Base-by-base conservation (phyloP, 2,113 vertebrate species). In the Misgurnus anguillicaudatus region DNA sequence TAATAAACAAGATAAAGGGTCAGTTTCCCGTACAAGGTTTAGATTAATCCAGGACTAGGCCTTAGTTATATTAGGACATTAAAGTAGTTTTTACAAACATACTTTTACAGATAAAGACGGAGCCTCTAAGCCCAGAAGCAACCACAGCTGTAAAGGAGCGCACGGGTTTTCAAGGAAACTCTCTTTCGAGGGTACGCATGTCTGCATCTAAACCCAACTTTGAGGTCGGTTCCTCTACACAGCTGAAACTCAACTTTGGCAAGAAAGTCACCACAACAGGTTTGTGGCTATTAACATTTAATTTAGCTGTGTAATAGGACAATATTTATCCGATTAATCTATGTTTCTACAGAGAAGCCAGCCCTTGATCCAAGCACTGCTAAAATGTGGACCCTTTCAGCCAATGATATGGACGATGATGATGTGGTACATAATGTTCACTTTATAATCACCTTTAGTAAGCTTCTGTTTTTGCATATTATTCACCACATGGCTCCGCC, bases 361-460 rank as follows among this genome's bases (percentile, higher is more conserved):
- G 84, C 89, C 19, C 90, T 97, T 84, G 96, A 99, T 84, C 94
- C 95, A 55, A 87, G 89, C 5, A 77, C 94, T 2, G 95, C 92
- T 53, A 94, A 93, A 82, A 90, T 95, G 83, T 99, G 98, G 98
- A 97, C 92, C 0, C 93, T 99, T 6, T 97, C 97, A 13, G 96
- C 94, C 80, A 95, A 77, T 0, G 98, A 98, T 82, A 97, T 97
- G 87, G 86, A 95, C 1, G 98, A 99, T 0, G 95, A 96, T 0
- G 93, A 94, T 0, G 88, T 94, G 90, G 98, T 98, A 89, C 93
- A 93, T 87, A 69, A 9, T 6, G 39, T n/a, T 41, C 4, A 14
- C 4, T 10, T 16, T n/a, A 14, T 58, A 7, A 31, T 4, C 1
- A 16, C 41, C 10, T 6, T 5, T 58, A 39, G 9, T 11, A 48